Evolutionary conservation across 35 echinoderm and acorn worm genomes (phyloP), one percentile per base, ranked within the genome.

Genomic region (Apostichopus japonicus): DNA sequence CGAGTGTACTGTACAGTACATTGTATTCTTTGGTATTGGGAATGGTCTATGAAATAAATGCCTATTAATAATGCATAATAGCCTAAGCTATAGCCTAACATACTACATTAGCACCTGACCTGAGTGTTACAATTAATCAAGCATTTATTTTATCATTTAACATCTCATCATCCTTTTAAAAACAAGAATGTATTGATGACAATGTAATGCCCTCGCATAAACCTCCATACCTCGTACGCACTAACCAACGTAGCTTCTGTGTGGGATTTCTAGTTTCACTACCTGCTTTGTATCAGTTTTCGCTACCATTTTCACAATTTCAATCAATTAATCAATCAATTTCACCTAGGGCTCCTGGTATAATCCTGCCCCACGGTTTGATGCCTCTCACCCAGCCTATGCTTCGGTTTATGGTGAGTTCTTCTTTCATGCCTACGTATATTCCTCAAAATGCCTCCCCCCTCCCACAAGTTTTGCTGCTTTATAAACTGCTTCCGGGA

Each of bases 291-390:
- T 75, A 75, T 75, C n/a, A 75, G 71, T 75, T 75, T 44, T 21
- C 21, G 71, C 71, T 75, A 75, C 71, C 71, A 75, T 75, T 19
- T 75, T 75, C 71, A 75, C 71, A 21, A 75, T 75, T 75, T 84
- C 81, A 84, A 19, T 84, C 78, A 80, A 80, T 80, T 27, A 53
- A 84, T 84, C 23, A 84, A 84, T 84, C 81, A 84, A 84, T 84
- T 84, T 59, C 81, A 84, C 81, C 81, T 84, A 84, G 81, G 81
- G 81, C 81, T 84, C 81, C 81, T 84, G 81, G 81, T 84, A 84
- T 84, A 84, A 84, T 84, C 81, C 81, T 84, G 81, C 81, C 81
- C 81, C 81, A 24, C 81, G 81, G 81, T 84, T 57, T 84, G 81
- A 84, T 84, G 81, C 81, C 54, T 57, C 81, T 84, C 81, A 84